Base-by-base conservation (phyloP, 1,140 invertebrate genomes). In the Dendroctonus ponderosae region DNA sequence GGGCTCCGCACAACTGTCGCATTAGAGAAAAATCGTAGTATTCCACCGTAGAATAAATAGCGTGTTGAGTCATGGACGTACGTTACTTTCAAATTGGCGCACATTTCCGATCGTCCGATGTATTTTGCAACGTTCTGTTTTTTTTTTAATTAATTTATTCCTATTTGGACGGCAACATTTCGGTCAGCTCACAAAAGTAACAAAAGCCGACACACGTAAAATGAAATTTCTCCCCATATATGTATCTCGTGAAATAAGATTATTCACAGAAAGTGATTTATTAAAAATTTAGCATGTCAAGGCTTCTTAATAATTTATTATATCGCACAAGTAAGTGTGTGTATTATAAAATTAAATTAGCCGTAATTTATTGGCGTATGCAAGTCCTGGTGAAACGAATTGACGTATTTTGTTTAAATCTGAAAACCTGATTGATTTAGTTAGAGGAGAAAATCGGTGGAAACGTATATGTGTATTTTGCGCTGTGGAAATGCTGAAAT, bases 171-270 rank as follows among this genome's bases (percentile, higher is more conserved):
- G 44, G 54, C 52, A 57, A 51, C 56, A 65, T 57, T 63, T 63
- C 61, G 62, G 52, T 51, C 62, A 57, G 62, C 15, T 12, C 38
- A 38, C 61, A 63, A 51, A 54, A 54, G 51, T 63, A 65, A 58
- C 54, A 57, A 58, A 57, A 57, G 62, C 62, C 62, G 62, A 58
- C 54, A 65, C 43, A 39, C 62, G 38, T 65, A 65, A 66, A 64
- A 64, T 53, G 64, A 66, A 66, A 66, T 66, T 66, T 66, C 64
- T 66, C 64, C 48, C 64, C 64, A 66, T 66, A 66, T 66, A 66
- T 59, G 64, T 66, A 59, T 66, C 54, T 59, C 54, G 40, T 59
- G 56, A 66, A 66, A 66, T 66, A 66, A 66, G 64, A 66, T 66
- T 66, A 66, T 66, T 66, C 64, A 66, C 48, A 52, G 53, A 52